A percentile compares a stretch with the other conserved stretches of the same genome.
These are phyloP conservation scores for Beroe forskalii DNA, from an alignment of 37 sponge, comb jelly and placozoan species.

Conservation along the genomic window DNA sequence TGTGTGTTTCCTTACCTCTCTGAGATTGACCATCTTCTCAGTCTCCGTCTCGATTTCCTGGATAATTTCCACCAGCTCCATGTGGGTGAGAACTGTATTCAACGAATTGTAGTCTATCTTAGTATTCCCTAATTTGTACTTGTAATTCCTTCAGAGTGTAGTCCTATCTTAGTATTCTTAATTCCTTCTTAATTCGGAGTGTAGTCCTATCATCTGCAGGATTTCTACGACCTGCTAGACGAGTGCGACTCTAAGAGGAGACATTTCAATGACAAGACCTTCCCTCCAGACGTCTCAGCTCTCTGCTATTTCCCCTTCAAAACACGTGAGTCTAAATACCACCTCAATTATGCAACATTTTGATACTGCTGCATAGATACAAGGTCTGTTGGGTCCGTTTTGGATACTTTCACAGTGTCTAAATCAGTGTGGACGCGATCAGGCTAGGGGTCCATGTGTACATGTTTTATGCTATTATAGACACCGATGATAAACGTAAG, in stretches of 20 bases:
- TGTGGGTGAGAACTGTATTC: constrained; percentile 34
- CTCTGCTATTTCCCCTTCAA: constrained; percentile 35
- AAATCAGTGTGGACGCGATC: no score
- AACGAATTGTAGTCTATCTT: neutral
- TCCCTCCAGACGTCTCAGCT: constrained; percentile 27
- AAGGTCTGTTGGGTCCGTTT: no score
- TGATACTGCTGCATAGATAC: no score
- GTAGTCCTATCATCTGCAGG: neutral
- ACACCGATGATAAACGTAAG: no score
- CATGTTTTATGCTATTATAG: no score
- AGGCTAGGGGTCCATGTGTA: no score
- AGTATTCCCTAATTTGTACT: no score
- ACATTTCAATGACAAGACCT: constrained; percentile 32
- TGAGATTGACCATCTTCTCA: neutral
- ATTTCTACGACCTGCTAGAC: constrained; percentile 60
- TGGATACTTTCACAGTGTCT: no score
- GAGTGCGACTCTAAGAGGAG: constrained; percentile 38
- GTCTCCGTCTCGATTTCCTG: neutral
- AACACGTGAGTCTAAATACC: constrained; percentile 62
- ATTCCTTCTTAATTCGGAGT: no score
- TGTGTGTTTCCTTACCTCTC: constrained; percentile 57
- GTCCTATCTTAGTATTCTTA: no score
- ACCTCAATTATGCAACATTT: no score
- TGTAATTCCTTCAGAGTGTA: no score
- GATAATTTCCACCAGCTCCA: constrained; percentile 21